A percentile compares a stretch with the other conserved stretches of the same genome.
These are phyloP conservation scores for Apoderus coryli DNA, from an alignment of 2,888 invertebrate genomes.

Conservation along the genomic window DNA sequence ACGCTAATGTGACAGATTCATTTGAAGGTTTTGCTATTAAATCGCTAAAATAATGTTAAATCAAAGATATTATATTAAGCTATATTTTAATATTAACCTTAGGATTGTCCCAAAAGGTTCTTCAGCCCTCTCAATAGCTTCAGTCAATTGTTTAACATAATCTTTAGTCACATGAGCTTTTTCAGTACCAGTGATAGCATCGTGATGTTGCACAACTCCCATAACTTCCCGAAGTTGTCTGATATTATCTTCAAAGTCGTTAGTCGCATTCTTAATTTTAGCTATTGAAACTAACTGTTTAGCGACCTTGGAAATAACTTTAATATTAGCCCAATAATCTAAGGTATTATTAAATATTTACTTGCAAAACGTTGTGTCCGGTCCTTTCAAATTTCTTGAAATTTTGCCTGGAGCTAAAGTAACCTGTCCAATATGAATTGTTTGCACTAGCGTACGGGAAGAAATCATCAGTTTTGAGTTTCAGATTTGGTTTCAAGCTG, in stretches of 20 bases:
- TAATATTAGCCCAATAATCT: too few species aligned
- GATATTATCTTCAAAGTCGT: too few species aligned
- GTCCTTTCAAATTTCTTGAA: slow-evolving; percentile 37
- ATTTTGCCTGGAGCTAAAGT: slow-evolving; percentile 43
- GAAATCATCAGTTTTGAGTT: slow-evolving; percentile 42
- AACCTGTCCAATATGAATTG: slow-evolving; percentile 62
- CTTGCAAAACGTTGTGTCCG: slow-evolving; percentile 41
- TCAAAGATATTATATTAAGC: too few species aligned
- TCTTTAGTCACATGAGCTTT: slow-evolving; percentile 73
- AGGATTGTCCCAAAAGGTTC: slow-evolving; percentile 19
- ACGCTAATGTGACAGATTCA: too few species aligned
- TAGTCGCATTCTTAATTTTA: too few species aligned
- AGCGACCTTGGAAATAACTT: too few species aligned
- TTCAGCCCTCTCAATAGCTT: slow-evolving; percentile 45
- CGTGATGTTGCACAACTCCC: slow-evolving; percentile 81
- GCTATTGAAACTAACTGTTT: too few species aligned
- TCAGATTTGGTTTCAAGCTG: slow-evolving; percentile 40
- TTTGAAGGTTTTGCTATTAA: slow-evolving; percentile 3
- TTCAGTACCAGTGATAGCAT: slow-evolving; percentile 73
- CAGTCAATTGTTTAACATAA: slow-evolving; percentile 61
- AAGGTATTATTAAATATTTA: too few species aligned
- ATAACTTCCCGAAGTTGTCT: slow-evolving; percentile 41
- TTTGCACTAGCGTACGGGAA: slow-evolving; percentile 51
- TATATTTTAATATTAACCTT: slow-evolving; percentile 17
- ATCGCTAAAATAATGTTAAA: neutral